Evolutionary conservation across 2,888 invertebrate genomes (phyloP).

Genomic region (Lochmaea capreae): DNA sequence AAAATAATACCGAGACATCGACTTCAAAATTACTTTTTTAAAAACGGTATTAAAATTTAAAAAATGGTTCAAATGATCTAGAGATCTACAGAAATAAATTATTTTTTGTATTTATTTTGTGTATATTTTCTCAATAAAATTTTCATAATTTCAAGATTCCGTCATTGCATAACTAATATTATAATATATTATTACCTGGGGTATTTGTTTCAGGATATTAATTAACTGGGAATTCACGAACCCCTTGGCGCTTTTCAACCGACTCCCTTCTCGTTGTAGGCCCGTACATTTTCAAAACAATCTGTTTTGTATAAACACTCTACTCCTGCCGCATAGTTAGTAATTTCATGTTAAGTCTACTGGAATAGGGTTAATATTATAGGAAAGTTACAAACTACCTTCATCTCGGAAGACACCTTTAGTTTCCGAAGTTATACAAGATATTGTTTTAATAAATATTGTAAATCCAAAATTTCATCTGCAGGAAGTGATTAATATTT

Average conservation of each 20-base stretch:
- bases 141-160: background rate
- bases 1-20: too few species aligned
- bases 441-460: background rate
- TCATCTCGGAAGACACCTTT: background rate
- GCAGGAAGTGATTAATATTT: background rate
- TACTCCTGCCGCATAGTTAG: conserved; percentile 1
- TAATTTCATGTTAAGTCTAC: conserved; percentile 19
- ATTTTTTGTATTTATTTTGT: too few species aligned
- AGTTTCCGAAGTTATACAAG: background rate
- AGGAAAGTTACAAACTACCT: conserved; percentile 4
- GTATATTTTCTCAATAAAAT: background rate
- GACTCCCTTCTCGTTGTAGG: conserved; percentile 23
- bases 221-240: conserved; percentile 30
- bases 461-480: background rate
- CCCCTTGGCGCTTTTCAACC: conserved; percentile 24
- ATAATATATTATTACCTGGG: conserved; percentile 30
- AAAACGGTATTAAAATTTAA: too few species aligned
- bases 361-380: conserved; percentile 6
- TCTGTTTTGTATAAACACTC: conserved; percentile 26
- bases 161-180: conserved; percentile 26
- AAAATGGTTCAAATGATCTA: too few species aligned
- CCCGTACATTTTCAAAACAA: conserved; percentile 33
- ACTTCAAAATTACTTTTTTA: too few species aligned
- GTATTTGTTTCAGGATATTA: conserved; percentile 31
- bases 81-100: too few species aligned